These are phyloP conservation scores for Gavia stellata DNA, from an alignment of 2,113 vertebrate genomes.

Conservation along the genomic window DNA sequence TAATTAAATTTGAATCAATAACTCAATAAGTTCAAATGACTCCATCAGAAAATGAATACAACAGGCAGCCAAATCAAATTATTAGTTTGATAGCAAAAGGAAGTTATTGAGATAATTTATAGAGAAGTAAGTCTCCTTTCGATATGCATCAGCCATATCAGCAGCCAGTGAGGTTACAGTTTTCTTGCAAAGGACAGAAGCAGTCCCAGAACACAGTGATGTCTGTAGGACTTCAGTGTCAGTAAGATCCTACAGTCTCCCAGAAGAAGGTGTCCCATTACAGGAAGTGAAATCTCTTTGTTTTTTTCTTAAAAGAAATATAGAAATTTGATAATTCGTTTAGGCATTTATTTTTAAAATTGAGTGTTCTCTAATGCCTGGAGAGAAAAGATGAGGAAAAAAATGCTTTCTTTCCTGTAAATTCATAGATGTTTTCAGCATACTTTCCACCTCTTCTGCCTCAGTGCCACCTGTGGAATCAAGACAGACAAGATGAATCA, in stretches of 20 bases:
- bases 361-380: background rate
- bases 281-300: background rate
- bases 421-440: background rate
- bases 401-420: rapidly evolving
- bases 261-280: background rate
- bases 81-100: slow-evolving; percentile 3
- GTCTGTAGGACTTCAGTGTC: background rate
- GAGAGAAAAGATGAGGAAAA: background rate
- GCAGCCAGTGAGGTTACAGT: background rate
- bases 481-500: background rate
- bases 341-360: background rate
- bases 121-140: background rate
- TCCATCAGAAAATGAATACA: background rate
- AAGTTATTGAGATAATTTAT: background rate
- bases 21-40: background rate
- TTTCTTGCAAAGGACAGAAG: background rate
- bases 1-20: slow-evolving; percentile 39
- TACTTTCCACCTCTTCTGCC: background rate
- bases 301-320: background rate
- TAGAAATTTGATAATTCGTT: background rate
- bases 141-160: background rate
- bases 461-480: background rate
- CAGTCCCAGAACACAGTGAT: background rate
- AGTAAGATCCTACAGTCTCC: background rate
- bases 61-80: background rate